These are phyloP conservation scores for Tachina lurida DNA, from an alignment of 2,888 invertebrate genomes.

Conservation along the genomic window DNA sequence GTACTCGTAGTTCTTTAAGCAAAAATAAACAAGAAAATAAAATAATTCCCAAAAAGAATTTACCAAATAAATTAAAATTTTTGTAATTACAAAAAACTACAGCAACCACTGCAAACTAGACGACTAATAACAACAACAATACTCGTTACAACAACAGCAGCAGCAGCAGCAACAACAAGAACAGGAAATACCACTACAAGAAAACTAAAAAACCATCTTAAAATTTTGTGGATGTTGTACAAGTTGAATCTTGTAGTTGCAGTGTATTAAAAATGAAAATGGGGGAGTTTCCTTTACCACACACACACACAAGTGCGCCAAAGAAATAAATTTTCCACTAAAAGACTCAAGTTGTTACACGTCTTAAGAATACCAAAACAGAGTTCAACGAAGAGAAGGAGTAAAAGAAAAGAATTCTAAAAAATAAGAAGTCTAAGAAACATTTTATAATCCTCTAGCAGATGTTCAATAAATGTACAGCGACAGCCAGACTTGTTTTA, in stretches of 20 bases:
- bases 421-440: background rate
- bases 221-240: slow-evolving; percentile 18
- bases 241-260: background rate
- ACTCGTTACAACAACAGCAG: background rate
- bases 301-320: slow-evolving; percentile 50
- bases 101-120: slow-evolving; percentile 21
- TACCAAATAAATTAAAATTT: slow-evolving; percentile 54
- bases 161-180: background rate
- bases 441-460: slow-evolving; percentile 41
- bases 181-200: slow-evolving; percentile 21
- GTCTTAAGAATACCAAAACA: slow-evolving; percentile 1
- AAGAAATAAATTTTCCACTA: slow-evolving; percentile 41
- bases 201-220: slow-evolving; percentile 36
- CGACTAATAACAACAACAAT: slow-evolving; percentile 23
- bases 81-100: slow-evolving; percentile 37
- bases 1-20: background rate
- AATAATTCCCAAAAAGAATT: slow-evolving; percentile 39
- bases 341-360: slow-evolving; percentile 18
- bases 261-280: slow-evolving; percentile 42
- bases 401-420: background rate
- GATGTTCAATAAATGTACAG: slow-evolving; percentile 60
- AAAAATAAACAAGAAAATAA: background rate
- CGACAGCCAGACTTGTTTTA: slow-evolving; percentile 26
- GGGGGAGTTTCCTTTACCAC: slow-evolving; percentile 41
- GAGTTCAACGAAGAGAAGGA: slow-evolving; percentile 5